Evolutionary conservation across 2,113 vertebrate species (phyloP).

Genomic region (Lamprologus ornatipinnis): DNA sequence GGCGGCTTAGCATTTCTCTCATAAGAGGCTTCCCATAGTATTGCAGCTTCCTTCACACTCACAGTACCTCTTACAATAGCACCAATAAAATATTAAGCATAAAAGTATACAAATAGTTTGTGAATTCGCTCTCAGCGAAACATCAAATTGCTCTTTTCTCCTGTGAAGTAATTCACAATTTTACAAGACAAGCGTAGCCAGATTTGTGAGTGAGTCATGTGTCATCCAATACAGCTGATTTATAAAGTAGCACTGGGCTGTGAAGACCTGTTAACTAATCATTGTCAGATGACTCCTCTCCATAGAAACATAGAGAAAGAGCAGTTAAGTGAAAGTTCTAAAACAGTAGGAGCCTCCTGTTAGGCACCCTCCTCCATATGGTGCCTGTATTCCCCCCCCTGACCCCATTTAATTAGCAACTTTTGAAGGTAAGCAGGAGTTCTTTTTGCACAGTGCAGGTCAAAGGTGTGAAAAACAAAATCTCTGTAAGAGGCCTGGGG

Average conservation of each 20-base stretch:
- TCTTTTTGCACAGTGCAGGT: slow-evolving; percentile 13
- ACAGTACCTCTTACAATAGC: neutral
- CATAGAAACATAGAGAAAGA: slow-evolving; percentile 18
- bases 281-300: slow-evolving; percentile 46
- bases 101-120: neutral
- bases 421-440: slow-evolving; percentile 15
- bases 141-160: neutral
- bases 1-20: slow-evolving; percentile 3
- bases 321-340: slow-evolving; percentile 24
- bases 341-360: slow-evolving; percentile 21
- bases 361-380: slow-evolving; percentile 34
- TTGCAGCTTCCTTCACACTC: neutral
- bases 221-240: slow-evolving; percentile 4
- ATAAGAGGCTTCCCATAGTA: neutral
- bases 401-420: slow-evolving; percentile 46
- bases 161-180: neutral
- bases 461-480: slow-evolving; percentile 4
- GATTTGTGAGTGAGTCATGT: neutral
- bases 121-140: neutral
- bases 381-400: neutral
- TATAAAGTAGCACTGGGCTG: slow-evolving; percentile 13
- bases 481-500: neutral
- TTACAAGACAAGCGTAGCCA: neutral
- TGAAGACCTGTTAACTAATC: slow-evolving; percentile 47
- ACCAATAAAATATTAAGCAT: neutral